Conservation (phyloP, 2,888 invertebrate genomes). For the Nasonovia ribisnigri region DNA sequence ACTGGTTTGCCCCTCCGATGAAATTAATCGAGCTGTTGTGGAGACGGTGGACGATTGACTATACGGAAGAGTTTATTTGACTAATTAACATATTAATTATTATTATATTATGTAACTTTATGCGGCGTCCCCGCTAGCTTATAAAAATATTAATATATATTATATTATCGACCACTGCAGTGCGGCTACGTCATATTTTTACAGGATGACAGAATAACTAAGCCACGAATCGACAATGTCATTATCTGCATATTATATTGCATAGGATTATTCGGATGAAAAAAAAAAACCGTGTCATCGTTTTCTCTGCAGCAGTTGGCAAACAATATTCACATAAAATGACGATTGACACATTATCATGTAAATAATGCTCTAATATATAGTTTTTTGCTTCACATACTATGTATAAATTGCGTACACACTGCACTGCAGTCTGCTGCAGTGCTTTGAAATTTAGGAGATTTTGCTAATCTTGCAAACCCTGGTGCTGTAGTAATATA, state of each 20-base stretch:
- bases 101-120: neutral
- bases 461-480: neutral
- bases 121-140: neutral
- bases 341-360: neutral
- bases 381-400: neutral
- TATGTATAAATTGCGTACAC: neutral
- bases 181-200: neutral
- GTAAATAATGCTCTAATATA: neutral
- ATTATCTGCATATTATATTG: no score
- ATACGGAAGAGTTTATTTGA: no score
- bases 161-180: neutral
- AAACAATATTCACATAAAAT: neutral
- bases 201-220: neutral
- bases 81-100: no score
- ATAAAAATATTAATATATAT: neutral
- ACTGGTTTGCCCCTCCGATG: no score
- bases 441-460: neutral
- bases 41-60: no score
- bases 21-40: no score
- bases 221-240: neutral
- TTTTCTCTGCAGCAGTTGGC: neutral
- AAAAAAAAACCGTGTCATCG: neutral
- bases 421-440: no score
- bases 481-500: neutral
- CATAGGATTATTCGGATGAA: neutral